Conservation (phyloP, 2,797 vertebrate species). For the Peromyscus nudipes region DNA sequence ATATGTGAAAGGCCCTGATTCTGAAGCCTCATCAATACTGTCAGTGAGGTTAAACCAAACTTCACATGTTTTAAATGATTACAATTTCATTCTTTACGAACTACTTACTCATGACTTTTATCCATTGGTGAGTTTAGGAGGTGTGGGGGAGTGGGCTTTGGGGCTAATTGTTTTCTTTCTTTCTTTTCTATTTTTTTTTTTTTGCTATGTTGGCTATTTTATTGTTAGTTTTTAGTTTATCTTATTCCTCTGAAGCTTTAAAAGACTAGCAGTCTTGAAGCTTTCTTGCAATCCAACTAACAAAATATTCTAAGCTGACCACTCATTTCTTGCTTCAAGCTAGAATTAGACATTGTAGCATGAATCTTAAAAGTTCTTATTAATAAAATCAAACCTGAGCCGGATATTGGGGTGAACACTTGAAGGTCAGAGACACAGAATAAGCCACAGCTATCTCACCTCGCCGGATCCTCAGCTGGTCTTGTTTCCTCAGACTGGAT, state of each 20-base stretch:
- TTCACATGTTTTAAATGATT: neutral
- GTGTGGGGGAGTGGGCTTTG: neutral
- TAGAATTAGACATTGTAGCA: no score
- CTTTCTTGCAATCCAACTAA: neutral
- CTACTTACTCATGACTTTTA: neutral
- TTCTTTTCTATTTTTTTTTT: neutral
- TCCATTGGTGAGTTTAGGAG: neutral
- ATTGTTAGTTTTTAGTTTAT: neutral
- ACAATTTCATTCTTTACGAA: constrained; percentile 4
- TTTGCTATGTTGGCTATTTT: neutral
- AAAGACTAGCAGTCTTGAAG: neutral
- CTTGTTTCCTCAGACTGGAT: no score
- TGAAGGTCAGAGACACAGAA: no score
- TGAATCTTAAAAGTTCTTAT: no score
- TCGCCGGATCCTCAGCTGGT: no score
- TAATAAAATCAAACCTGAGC: no score
- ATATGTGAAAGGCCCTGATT: neutral
- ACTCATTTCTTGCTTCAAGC: constrained; percentile 27
- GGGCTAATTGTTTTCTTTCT: neutral
- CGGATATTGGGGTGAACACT: no score
- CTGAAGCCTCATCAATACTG: neutral
- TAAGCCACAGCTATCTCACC: no score
- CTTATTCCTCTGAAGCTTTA: constrained; percentile 4
- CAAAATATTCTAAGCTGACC: neutral
- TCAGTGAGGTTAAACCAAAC: neutral